Base-by-base conservation (phyloP, 2,888 invertebrate genomes). In the Cryptosula pallasiana region DNA sequence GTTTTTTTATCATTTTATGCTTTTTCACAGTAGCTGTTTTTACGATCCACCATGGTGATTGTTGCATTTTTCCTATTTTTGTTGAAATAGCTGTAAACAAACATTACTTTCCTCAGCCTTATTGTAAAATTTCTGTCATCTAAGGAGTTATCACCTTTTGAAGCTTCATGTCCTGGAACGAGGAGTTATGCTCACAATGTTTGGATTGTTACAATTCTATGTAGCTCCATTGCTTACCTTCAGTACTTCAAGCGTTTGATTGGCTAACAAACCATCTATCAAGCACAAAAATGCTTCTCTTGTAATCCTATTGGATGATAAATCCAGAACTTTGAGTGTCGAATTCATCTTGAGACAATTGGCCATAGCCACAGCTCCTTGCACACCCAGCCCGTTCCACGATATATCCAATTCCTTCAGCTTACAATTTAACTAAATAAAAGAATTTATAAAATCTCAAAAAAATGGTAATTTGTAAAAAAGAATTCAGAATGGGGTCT, bases 271-370 rank as follows among this genome's bases (percentile, higher is more conserved):
- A 3, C 9, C 55, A 5, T 55, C 55, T 55, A 55, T 23, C 16
- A 55, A 3, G n/a, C 25, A 55, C 3, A 25, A 55, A n/a, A 55
- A 55, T 5, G 13, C 55, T 55, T 55, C 55, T 55, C 55, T 55
- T 3, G 55, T 55, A 25, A 55, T 55, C 23, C 55, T 55, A 55
- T 55, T 55, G n/a, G 55, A 20, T n/a, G 55, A 55, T 13, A 55
- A n/a, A 25, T 55, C 55, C 5, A 55, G 55, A 13, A n/a, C 5
- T n/a, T 55, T 3, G n/a, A 55, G 55, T 23, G 55, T 55, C 3
- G 5, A n/a, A 25, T 55, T 55, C 25, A 25, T 13, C 55, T 55
- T 55, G 16, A 55, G 55, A 55, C 55, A 55, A 3, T 13, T 5
- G 5, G 13, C 55, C 55, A 55, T 55, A 3, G 55, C 9, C n/a